Conservation (phyloP, 2,797 vertebrate species). For the Crenuchus spilurus region DNA sequence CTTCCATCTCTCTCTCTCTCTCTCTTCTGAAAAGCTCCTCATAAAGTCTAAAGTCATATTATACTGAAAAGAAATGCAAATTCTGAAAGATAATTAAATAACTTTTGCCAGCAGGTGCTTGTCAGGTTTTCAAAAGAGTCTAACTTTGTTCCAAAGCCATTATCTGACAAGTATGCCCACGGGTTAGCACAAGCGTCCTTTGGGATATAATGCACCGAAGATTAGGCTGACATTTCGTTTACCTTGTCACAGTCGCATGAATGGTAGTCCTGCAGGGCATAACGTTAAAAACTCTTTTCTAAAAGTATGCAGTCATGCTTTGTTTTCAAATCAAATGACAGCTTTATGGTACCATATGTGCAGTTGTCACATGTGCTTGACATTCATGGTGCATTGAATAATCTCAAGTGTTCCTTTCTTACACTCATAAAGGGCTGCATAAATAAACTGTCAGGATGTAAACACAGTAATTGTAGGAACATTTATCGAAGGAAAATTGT, state of each 20-base stretch:
- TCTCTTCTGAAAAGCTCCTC: no score
- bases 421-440: no score
- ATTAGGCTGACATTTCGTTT: neutral
- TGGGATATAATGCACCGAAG: neutral
- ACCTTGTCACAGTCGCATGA: neutral
- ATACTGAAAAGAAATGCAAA: neutral
- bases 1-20: no score
- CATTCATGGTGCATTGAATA: no score
- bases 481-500: no score
- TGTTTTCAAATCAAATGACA: neutral
- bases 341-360: no score
- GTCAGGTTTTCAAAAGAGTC: neutral
- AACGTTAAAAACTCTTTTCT: neutral
- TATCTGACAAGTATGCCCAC: constrained; percentile 1
- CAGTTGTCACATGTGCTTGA: no score
- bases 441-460: no score
- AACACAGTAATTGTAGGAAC: no score
- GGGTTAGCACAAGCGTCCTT: neutral
- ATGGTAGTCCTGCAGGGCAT: neutral
- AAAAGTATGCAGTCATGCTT: neutral
- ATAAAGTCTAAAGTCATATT: neutral
- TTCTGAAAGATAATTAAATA: neutral
- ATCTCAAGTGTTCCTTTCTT: no score
- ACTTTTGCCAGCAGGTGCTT: neutral
- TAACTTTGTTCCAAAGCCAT: neutral